phyloP scores from a whole-genome alignment of 2,113 vertebrate genomes.

The Argyrosomus japonicus region DNA sequence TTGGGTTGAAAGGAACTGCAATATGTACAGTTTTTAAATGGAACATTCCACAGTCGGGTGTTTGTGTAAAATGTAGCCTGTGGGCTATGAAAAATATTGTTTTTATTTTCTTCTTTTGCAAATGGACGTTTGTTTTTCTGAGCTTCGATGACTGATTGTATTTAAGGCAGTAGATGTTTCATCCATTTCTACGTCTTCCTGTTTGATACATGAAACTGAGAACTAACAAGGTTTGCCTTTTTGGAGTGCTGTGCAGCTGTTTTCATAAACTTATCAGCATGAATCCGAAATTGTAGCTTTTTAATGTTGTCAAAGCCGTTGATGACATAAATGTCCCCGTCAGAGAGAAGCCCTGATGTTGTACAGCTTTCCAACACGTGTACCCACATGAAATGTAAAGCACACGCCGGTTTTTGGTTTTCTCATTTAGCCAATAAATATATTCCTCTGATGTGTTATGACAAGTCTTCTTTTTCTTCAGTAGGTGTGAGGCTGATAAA shows the following conservation, averaged over 20 bases:
- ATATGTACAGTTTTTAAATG: conserved; percentile 66
- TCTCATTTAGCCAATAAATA: conserved; percentile 68
- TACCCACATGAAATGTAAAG: conserved; percentile 30
- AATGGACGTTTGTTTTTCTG: conserved; percentile 34
- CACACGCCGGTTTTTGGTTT: background rate
- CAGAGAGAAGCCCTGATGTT: conserved; percentile 1
- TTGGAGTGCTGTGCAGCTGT: conserved; percentile 21
- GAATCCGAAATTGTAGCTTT: conserved; percentile 28
- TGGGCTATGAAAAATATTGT: background rate
- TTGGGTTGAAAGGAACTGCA: conserved; percentile 50
- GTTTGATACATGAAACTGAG: conserved; percentile 37
- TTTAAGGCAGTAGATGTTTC: conserved; percentile 40
- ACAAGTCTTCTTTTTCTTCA: background rate
- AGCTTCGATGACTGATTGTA: conserved; percentile 62
- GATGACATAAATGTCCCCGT: background rate
- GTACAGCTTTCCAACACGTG: conserved; percentile 13
- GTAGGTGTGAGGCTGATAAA: background rate
- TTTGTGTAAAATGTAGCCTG: conserved; percentile 24
- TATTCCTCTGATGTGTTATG: conserved; percentile 30
- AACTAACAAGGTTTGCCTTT: conserved; percentile 20
- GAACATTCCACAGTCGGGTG: conserved; percentile 69
- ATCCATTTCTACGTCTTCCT: conserved; percentile 49
- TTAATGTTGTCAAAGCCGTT: conserved; percentile 20
- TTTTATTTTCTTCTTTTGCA: conserved; percentile 24
- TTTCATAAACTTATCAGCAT: conserved; percentile 29